Percentiles rank a stretch among this genome's conserved stretches.
Evolutionary conservation across 2,113 vertebrate species (phyloP).

Genomic region (Osmerus mordax): DNA sequence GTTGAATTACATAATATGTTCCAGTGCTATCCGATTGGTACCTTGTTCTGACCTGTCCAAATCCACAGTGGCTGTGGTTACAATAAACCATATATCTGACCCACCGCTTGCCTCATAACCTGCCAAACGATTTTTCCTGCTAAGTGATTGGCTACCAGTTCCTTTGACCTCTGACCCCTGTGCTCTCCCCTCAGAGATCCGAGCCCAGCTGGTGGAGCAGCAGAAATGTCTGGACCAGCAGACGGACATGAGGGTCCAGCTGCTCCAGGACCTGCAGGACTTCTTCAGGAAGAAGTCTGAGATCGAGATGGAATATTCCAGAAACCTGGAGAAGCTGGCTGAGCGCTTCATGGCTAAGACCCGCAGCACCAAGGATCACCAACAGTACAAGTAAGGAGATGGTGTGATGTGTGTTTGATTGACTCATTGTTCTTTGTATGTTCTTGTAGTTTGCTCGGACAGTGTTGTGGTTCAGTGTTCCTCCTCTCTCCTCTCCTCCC

Average conservation of each 20-base stretch:
- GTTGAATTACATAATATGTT: no score
- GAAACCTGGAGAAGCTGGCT: conserved; percentile 94
- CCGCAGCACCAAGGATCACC: conserved; percentile 97
- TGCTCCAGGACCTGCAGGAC: conserved; percentile 97
- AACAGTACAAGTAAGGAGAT: conserved; percentile 91
- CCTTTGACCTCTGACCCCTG: background rate
- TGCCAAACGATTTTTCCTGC: background rate
- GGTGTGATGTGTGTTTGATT: background rate
- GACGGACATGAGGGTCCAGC: conserved; percentile 95
- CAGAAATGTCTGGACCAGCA: conserved; percentile 98
- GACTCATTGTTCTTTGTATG: background rate
- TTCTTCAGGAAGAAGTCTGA: conserved; percentile 98
- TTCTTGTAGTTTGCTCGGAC: background rate
- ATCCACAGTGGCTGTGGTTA: no score
- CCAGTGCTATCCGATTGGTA: no score
- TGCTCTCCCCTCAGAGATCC: conserved; percentile 79
- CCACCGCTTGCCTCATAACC: no score
- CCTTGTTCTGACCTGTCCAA: no score
- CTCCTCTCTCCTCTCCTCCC: no score
- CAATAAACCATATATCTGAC: no score
- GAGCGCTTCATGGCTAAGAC: conserved; percentile 99
- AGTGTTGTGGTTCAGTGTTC: background rate
- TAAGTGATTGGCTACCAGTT: background rate
- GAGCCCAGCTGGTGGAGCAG: conserved; percentile 93
- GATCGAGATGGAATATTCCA: conserved; percentile 97